Evolutionary conservation across 2,797 vertebrate genomes (phyloP).

Genomic region (Adelosebastes latens): DNA sequence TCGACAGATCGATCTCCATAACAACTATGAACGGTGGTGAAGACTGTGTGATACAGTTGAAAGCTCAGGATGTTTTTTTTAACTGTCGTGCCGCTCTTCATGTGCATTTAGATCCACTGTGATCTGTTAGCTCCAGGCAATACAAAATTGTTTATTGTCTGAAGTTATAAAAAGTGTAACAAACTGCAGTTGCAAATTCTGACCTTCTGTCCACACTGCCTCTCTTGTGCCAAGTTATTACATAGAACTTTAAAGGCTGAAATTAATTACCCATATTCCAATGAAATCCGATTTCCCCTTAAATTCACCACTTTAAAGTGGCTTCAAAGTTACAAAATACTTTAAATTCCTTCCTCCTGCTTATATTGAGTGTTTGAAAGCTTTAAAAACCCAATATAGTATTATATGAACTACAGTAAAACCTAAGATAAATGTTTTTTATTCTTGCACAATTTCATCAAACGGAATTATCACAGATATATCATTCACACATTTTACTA

Average conservation of each 20-base stretch:
- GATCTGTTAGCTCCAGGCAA: neutral
- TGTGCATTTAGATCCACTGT: neutral
- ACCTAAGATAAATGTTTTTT: slow-evolving; percentile 4
- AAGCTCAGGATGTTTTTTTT: neutral
- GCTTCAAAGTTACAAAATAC: neutral
- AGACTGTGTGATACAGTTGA: neutral
- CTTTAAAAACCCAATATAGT: neutral
- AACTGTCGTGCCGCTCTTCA: neutral
- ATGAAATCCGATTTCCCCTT: neutral
- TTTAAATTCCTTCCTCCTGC: neutral
- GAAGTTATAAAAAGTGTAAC: neutral
- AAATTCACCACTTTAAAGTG: neutral
- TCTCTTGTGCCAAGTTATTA: neutral
- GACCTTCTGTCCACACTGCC: neutral
- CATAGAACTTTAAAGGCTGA: neutral
- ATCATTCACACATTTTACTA: neutral
- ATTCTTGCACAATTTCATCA: neutral
- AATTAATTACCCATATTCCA: neutral
- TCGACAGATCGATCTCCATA: neutral
- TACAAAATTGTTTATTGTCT: neutral
- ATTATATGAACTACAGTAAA: neutral
- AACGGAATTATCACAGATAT: neutral
- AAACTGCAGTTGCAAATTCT: neutral
- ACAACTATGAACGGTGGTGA: neutral
- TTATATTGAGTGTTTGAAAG: neutral